These are phyloP conservation scores for Ophioninae sp. DNA, from an alignment of 2,888 invertebrate genomes.

Conservation along the genomic window DNA sequence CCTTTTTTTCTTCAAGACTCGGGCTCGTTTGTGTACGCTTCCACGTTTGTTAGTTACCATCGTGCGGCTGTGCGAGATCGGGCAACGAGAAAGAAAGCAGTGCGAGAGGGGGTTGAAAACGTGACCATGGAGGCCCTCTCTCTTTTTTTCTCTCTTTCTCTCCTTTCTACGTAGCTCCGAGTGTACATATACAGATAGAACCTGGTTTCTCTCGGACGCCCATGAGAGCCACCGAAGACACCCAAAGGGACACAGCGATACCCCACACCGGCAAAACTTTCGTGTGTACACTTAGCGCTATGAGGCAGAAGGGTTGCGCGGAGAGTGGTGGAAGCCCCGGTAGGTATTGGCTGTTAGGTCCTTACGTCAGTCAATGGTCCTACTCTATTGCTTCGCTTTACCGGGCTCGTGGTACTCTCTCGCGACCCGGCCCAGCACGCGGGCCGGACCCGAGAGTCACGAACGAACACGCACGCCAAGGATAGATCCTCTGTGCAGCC, in stretches of 20 bases:
- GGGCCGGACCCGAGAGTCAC: conserved; percentile 72
- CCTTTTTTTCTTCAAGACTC: conserved; percentile 34
- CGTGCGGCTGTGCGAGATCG: conserved; percentile 28
- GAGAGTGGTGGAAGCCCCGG: neutral
- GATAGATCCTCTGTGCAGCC: conserved; percentile 70
- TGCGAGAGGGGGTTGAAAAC: conserved; percentile 66
- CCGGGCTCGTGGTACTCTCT: conserved; percentile 33
- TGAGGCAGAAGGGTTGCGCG: neutral
- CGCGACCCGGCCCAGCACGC: conserved; percentile 60
- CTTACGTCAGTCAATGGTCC: conserved; percentile 6
- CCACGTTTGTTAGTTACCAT: conserved; percentile 64
- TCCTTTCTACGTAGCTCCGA: neutral
- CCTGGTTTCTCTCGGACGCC: conserved; percentile 15
- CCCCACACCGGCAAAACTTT: conserved; percentile 14
- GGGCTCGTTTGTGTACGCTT: conserved; percentile 48
- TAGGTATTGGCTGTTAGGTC: conserved; percentile 5
- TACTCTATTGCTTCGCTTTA: conserved; percentile 35
- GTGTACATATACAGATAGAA: neutral
- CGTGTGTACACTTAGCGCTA: neutral
- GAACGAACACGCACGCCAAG: conserved; percentile 75
- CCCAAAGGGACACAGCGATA: conserved; percentile 28
- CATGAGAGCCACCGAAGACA: conserved; percentile 41
- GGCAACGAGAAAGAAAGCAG: conserved; percentile 44
- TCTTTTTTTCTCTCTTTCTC: conserved; percentile 4
- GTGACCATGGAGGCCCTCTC: conserved; percentile 54